Evolutionary conservation across 2,888 invertebrate genomes (phyloP), one percentile per base, ranked within the genome.

Genomic region (Clunio marinus): DNA sequence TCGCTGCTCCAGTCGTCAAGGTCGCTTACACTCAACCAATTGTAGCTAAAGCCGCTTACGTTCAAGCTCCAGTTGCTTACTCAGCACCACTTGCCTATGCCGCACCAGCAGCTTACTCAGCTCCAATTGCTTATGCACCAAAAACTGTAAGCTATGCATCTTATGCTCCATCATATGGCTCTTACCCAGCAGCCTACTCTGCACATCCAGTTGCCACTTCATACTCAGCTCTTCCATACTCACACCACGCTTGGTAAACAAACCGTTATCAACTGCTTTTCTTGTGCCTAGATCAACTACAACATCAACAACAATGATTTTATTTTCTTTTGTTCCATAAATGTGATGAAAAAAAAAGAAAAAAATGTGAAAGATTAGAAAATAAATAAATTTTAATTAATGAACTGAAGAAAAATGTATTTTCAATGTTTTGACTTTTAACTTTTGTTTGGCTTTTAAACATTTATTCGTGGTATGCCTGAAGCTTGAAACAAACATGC

Each of bases 281-380:
- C n/a, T n/a, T n/a, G n/a, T 17, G 17, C 51, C 51, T n/a, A n/a
- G n/a, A 32, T 10, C 58, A 27, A 58, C 3, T 4, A 46, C 3
- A 15, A 58, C 58, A 28, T 58, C 32, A 7, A 32, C 5, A 7
- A 10, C 10, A 5, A 32, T 10, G 10, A 32, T 7, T 5, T 28
- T 58, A 58, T 25, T 58, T 58, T 27, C 28, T 58, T 20, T 51
- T 10, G 51, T 15, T 58, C 58, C 7, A 51, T 51, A 17, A n/a
- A 46, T 46, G 46, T 58, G 58, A 58, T 58, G 27, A 22, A 37
- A 62, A 37, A 17, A 59, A 28, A 10, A 20, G 35, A 51, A 51
- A 17, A 51, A 17, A 22, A 1, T 41, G 24, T 62, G 62, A 62
- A 62, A 62, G 62, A 62, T 62, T 62, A 62, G 62, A 62, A 62